phyloP scores from a whole-genome alignment of 92 coral and sea anemone species.

The Epizoanthus ramosus region DNA sequence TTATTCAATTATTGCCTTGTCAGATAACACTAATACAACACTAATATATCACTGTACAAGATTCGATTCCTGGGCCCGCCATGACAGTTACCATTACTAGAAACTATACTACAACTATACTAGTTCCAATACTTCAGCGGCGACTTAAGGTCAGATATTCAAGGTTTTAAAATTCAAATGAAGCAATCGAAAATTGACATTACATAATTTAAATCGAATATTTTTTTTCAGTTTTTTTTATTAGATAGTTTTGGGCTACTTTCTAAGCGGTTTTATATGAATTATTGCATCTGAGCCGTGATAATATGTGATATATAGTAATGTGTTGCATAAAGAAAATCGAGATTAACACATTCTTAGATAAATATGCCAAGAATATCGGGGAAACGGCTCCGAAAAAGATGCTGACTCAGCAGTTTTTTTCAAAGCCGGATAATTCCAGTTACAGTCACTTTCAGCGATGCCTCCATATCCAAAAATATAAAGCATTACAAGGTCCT shows the following conservation, averaged over 20 bases:
- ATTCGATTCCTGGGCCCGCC: slow-evolving; percentile 43
- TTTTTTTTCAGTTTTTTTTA: not conserved
- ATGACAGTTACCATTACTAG: too few relatives aligned
- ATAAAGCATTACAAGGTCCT: slow-evolving; percentile 36
- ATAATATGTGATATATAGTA: slow-evolving; percentile 20
- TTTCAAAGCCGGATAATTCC: slow-evolving; percentile 30
- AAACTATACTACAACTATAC: too few relatives aligned
- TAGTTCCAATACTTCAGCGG: too few relatives aligned
- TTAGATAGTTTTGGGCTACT: too few relatives aligned
- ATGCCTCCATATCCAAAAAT: slow-evolving; percentile 50
- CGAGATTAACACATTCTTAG: slow-evolving; percentile 10
- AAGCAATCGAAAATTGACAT: slow-evolving; percentile 15
- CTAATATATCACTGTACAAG: too few relatives aligned
- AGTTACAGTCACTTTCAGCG: slow-evolving; percentile 36
- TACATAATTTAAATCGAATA: not conserved
- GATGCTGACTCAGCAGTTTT: slow-evolving; percentile 52
- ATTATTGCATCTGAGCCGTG: slow-evolving; percentile 1
- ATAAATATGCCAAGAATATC: slow-evolving; percentile 23
- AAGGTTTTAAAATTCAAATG: slow-evolving; percentile 22
- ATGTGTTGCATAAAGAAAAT: slow-evolving; percentile 19
- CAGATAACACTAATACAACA: slow-evolving; percentile 27
- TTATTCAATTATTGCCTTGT: slow-evolving; percentile 25
- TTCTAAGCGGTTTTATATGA: not conserved
- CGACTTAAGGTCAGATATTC: too few relatives aligned
- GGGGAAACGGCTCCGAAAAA: not conserved